These are phyloP conservation scores for Hoplias malabaricus DNA, from an alignment of 2,113 vertebrate genomes.

Conservation along the genomic window DNA sequence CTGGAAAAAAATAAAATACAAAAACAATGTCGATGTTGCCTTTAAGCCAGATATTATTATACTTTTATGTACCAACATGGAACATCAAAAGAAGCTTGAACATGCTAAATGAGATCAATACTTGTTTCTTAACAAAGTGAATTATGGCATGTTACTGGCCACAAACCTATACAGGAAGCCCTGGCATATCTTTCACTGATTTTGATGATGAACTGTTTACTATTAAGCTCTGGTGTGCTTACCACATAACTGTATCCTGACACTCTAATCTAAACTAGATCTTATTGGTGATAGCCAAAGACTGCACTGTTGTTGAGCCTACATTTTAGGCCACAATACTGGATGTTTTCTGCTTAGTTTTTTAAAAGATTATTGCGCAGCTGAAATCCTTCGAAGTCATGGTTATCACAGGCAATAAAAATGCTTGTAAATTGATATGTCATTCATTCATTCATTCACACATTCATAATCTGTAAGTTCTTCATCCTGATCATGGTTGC, in stretches of 20 bases:
- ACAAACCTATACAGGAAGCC: background rate
- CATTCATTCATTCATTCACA: no score
- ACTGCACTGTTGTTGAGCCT: no score
- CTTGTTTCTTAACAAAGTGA: background rate
- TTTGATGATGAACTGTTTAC: background rate
- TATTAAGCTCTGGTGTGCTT: constrained; percentile 8
- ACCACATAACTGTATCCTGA: background rate
- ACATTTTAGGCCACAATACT: background rate
- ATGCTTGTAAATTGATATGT: no score
- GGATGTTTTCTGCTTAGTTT: background rate
- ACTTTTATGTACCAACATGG: background rate
- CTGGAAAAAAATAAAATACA: no score
- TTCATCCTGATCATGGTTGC: no score
- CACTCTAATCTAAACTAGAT: background rate
- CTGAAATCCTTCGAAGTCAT: no score
- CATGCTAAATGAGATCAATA: background rate
- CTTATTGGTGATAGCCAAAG: background rate
- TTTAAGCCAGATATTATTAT: background rate
- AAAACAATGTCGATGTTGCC: no score
- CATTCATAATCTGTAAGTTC: no score
- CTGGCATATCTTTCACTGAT: constrained; percentile 17
- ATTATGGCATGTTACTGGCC: background rate
- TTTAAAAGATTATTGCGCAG: no score
- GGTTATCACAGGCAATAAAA: no score
- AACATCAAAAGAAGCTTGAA: background rate